These are phyloP conservation scores for Epinotia brunnichana DNA, from an alignment of 2,888 invertebrate species.

Conservation along the genomic window DNA sequence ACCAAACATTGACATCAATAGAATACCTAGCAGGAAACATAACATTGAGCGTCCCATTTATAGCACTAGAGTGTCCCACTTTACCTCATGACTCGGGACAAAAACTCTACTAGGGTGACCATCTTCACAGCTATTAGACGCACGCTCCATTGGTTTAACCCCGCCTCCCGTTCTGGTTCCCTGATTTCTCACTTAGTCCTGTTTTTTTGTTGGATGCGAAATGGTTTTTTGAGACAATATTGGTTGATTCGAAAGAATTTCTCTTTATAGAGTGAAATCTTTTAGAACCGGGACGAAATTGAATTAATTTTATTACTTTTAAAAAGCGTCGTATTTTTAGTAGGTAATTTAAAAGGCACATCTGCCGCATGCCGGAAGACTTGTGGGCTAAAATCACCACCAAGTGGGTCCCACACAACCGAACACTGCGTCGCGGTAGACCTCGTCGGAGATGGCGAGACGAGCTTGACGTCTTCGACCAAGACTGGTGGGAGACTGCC, in stretches of 20 bases:
- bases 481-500: no score
- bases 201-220: slow-evolving; percentile 35
- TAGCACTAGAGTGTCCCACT: slow-evolving; percentile 25
- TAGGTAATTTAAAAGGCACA: no score
- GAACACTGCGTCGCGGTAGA: no score
- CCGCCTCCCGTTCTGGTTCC: slow-evolving; percentile 31
- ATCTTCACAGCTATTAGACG: slow-evolving; percentile 40
- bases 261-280: slow-evolving; percentile 34
- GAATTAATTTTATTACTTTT: slow-evolving; percentile 37
- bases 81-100: slow-evolving; percentile 25
- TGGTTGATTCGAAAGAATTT: slow-evolving; percentile 36
- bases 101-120: slow-evolving; percentile 39
- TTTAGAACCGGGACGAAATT: slow-evolving; percentile 31
- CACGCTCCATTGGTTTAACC: slow-evolving; percentile 39
- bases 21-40: neutral
- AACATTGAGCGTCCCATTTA: neutral
- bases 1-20: neutral
- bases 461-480: no score
- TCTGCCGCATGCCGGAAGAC: no score
- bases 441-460: no score
- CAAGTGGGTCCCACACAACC: no score
- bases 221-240: slow-evolving; percentile 43
- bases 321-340: slow-evolving; percentile 27
- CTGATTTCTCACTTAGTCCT: slow-evolving; percentile 43
- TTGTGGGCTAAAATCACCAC: no score